A percentile compares a stretch with the other conserved stretches of the same genome.
Conservation (phyloP, 2,113 vertebrate genomes). For the Oreotrochilus melanogaster region DNA sequence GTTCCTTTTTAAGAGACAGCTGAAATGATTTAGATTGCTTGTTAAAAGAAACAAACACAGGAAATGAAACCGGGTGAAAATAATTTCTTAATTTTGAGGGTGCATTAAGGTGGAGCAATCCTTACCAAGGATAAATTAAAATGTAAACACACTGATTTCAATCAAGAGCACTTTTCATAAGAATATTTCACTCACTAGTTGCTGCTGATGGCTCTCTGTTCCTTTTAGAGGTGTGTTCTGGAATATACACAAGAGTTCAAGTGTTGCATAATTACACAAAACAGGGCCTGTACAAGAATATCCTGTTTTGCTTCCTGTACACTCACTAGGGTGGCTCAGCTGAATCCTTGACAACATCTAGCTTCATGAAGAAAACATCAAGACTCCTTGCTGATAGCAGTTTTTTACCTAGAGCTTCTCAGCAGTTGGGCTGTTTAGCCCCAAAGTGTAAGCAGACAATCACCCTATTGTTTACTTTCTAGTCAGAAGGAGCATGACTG, state of each 20-base stretch:
- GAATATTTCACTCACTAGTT: slow-evolving; percentile 67
- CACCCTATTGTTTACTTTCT: slow-evolving; percentile 83
- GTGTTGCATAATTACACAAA: slow-evolving; percentile 81
- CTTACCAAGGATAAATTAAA: slow-evolving; percentile 55
- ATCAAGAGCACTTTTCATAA: slow-evolving; percentile 66
- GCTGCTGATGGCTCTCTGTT: slow-evolving; percentile 64
- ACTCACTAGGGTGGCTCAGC: slow-evolving; percentile 79
- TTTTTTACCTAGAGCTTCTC: slow-evolving; percentile 77
- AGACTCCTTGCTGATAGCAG: slow-evolving; percentile 80
- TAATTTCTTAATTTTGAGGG: slow-evolving; percentile 67
- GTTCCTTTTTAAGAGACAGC: slow-evolving; percentile 30
- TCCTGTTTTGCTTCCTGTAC: slow-evolving; percentile 84
- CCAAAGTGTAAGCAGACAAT: slow-evolving; percentile 80
- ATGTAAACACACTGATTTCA: slow-evolving; percentile 74
- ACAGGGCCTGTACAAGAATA: slow-evolving; percentile 80
- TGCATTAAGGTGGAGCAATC: slow-evolving; percentile 46
- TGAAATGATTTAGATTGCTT: slow-evolving; percentile 59
- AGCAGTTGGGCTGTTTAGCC: slow-evolving; percentile 82
- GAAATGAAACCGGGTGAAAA: slow-evolving; percentile 63
- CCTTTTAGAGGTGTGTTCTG: slow-evolving; percentile 61
- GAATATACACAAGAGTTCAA: slow-evolving; percentile 78
- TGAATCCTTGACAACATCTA: slow-evolving; percentile 81
- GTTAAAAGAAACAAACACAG: slow-evolving; percentile 65
- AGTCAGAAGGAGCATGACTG: slow-evolving; percentile 83
- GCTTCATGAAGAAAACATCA: slow-evolving; percentile 79